Conservation (phyloP, 2,888 invertebrate species). For the Encarsia formosa region DNA sequence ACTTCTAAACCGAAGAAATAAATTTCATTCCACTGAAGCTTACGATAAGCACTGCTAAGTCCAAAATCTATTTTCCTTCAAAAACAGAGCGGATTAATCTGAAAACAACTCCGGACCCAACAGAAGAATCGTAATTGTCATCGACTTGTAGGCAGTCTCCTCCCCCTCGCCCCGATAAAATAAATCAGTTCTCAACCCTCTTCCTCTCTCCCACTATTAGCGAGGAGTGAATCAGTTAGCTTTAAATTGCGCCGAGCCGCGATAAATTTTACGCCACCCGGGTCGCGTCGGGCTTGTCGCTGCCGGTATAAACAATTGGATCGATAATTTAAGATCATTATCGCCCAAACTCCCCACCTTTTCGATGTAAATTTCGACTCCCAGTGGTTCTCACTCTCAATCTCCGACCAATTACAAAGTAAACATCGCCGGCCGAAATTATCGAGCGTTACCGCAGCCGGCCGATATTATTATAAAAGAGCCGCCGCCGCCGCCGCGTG, state of each 20-base stretch:
- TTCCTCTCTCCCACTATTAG: conserved; percentile 41
- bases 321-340: conserved; percentile 51
- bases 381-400: background rate
- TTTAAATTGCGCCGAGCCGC: conserved; percentile 42
- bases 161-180: conserved; percentile 33
- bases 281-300: conserved; percentile 13
- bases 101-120: too few species aligned
- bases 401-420: background rate
- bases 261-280: conserved; percentile 42
- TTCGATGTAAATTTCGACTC: conserved; percentile 40
- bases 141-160: conserved; percentile 22
- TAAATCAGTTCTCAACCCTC: conserved; percentile 41
- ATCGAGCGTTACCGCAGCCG: conserved; percentile 44
- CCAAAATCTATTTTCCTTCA: too few species aligned
- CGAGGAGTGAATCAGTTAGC: conserved; percentile 43
- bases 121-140: conserved; percentile 25
- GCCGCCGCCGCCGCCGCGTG: conserved; percentile 47
- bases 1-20: too few species aligned
- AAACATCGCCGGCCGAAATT: conserved; percentile 26
- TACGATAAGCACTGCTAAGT: too few species aligned
- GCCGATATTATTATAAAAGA: conserved; percentile 30
- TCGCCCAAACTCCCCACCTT: conserved; percentile 45
- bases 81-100: too few species aligned
- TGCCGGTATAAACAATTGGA: conserved; percentile 50
- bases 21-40: too few species aligned